Base-by-base conservation (phyloP, 2,797 vertebrate species). In the Protonibea diacanthus region DNA sequence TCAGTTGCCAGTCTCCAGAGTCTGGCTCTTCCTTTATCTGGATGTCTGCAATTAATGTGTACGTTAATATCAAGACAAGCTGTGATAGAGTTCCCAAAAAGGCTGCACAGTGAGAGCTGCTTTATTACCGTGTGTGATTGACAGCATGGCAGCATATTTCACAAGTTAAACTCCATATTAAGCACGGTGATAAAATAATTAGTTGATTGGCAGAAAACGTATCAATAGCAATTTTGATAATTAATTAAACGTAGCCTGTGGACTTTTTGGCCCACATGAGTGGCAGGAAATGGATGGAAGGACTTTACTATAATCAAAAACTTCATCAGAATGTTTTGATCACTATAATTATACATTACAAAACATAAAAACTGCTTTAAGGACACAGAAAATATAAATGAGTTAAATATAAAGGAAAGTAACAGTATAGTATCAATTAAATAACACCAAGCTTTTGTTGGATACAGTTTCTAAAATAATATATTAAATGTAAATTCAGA, bases 1-100 rank as follows among this genome's bases (percentile, higher is more conserved):
- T 96, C 88, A 99, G 96, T 94, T 98, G 97, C 98, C 98, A 99
- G 80, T 99, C 98, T 92, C 97, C 97, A 45, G 97, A 96, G 93
- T 99, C 98, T 52, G 97, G 98, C 88, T 99, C 98, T 93, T 99
- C 97, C 92, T 99, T 99, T 94, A 99, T 99, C 90, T 96, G 97
- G 94, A 99, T 97, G 92, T 96, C 98, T 99, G 90, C 65, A 89
- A 82, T 58, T 1, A 60, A 83, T 70, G 53, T 58, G 52, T 11
- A 76, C 1, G 33, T 67, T 67, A 80, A 84, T 67, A 76, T 71
- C 61, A 87, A 67, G 44, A 55, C 23, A 45, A 63, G 58, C 63
- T 80, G 25, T 53, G 64, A 55, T 47, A 83, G 57, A 82, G 42
- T 51, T 55, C 42, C 11, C 47, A 66, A 66, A 85, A 73, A 76